Evolutionary conservation across 1,140 invertebrate genomes (phyloP).

Genomic region (Lanistes nyassanus): DNA sequence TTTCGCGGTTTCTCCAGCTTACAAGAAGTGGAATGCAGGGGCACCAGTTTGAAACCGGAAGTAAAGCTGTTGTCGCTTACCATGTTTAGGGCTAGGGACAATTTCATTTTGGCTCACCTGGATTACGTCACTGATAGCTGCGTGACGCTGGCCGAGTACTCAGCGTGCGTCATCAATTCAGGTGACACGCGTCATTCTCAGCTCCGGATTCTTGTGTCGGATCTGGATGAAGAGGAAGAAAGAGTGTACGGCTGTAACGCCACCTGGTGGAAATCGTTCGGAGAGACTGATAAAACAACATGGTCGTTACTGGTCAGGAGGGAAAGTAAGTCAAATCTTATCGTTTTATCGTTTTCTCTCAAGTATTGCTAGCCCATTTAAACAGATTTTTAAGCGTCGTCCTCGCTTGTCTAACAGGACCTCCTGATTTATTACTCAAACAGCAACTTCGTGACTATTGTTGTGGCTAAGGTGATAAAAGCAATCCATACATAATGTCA

Average conservation of each 20-base stretch:
- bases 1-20: constrained; percentile 12
- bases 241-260: constrained; percentile 12
- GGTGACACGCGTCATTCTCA: background rate
- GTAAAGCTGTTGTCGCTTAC: background rate
- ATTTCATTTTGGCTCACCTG: background rate
- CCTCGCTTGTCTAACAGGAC: too few species aligned
- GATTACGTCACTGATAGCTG: background rate
- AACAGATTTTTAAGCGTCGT: too few species aligned
- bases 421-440: too few species aligned
- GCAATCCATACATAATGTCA: too few species aligned
- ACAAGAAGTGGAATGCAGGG: constrained; percentile 16
- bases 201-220: constrained; percentile 9
- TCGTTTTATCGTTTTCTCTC: too few species aligned
- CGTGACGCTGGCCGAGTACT: background rate
- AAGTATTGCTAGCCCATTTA: too few species aligned
- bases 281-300: too few species aligned
- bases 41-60: constrained; percentile 3
- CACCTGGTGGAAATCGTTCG: too few species aligned
- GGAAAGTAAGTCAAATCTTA: too few species aligned
- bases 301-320: too few species aligned
- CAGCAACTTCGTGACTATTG: too few species aligned
- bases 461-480: too few species aligned
- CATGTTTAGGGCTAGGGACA: background rate
- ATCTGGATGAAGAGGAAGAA: constrained; percentile 10
- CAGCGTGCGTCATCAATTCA: background rate